phyloP scores from a whole-genome alignment of 2,797 vertebrate species.

The Falco peregrinus region DNA sequence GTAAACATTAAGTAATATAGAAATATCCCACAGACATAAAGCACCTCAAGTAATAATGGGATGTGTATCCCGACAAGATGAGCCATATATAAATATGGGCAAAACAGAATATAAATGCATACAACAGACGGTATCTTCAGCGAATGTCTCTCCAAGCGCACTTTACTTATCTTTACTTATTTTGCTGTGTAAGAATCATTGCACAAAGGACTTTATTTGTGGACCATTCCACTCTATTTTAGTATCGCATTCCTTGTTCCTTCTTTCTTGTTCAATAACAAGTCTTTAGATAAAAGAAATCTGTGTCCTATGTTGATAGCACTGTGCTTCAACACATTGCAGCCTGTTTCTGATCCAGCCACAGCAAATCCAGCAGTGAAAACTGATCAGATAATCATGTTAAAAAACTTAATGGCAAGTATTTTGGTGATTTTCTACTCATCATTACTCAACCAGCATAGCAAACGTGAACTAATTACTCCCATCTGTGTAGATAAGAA shows the following conservation, averaged over 20 bases:
- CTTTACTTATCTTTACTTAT: neutral
- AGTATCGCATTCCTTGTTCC: neutral
- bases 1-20: neutral
- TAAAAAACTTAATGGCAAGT: neutral
- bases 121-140: neutral
- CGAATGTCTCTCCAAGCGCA: neutral
- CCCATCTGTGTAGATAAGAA: neutral
- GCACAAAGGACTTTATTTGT: neutral
- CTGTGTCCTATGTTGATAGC: neutral
- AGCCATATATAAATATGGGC: neutral
- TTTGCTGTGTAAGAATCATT: neutral
- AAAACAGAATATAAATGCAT: neutral
- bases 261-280: neutral
- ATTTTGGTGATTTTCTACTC: neutral
- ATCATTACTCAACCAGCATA: neutral
- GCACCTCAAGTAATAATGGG: neutral
- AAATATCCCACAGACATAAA: neutral
- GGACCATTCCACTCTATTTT: neutral
- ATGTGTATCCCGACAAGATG: neutral
- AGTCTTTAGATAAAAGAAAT: neutral
- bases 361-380: neutral
- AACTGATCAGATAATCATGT: neutral
- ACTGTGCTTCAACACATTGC: neutral
- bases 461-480: neutral
- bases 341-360: neutral